Percentiles rank a stretch among this genome's conserved stretches.
Conservation (phyloP, 1,140 invertebrate species). For the Fopius arisanus region DNA sequence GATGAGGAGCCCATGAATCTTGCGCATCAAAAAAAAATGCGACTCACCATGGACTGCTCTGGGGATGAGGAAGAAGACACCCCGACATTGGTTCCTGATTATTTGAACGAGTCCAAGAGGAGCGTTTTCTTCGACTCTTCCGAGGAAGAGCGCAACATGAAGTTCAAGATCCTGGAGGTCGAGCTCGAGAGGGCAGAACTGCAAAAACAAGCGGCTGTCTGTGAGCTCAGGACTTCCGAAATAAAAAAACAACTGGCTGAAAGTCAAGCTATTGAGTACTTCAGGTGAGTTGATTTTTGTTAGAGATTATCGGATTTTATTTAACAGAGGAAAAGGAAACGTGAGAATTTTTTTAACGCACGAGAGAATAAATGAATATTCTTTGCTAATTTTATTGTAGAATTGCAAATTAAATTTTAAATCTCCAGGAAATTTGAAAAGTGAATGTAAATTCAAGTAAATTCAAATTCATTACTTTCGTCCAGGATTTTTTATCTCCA, state of each 20-base stretch:
- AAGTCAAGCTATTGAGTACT: slow-evolving; percentile 38
- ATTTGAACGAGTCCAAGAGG: slow-evolving; percentile 35
- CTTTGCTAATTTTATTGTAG: background rate
- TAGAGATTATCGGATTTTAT: background rate
- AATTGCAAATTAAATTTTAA: background rate
- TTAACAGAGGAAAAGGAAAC: too few species aligned
- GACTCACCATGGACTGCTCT: background rate
- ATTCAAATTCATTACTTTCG: background rate
- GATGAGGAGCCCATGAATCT: slow-evolving; percentile 33
- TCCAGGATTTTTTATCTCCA: background rate
- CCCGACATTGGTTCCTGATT: background rate
- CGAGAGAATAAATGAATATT: background rate
- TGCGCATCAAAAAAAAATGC: slow-evolving; percentile 19
- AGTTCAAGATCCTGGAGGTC: slow-evolving; percentile 37
- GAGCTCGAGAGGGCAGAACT: slow-evolving; percentile 42
- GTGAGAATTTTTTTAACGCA: too few species aligned
- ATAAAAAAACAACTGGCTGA: slow-evolving; percentile 40
- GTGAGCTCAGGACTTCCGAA: slow-evolving; percentile 43
- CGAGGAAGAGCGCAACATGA: slow-evolving; percentile 42
- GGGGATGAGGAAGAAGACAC: background rate
- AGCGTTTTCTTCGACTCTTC: background rate
- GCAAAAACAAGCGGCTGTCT: slow-evolving; percentile 41
- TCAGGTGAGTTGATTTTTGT: slow-evolving; percentile 27
- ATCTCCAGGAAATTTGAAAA: too few species aligned
- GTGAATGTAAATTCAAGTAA: background rate